phyloP scores from a whole-genome alignment of 2,113 vertebrate genomes.

The Brachyhypopomus occidentalis region DNA sequence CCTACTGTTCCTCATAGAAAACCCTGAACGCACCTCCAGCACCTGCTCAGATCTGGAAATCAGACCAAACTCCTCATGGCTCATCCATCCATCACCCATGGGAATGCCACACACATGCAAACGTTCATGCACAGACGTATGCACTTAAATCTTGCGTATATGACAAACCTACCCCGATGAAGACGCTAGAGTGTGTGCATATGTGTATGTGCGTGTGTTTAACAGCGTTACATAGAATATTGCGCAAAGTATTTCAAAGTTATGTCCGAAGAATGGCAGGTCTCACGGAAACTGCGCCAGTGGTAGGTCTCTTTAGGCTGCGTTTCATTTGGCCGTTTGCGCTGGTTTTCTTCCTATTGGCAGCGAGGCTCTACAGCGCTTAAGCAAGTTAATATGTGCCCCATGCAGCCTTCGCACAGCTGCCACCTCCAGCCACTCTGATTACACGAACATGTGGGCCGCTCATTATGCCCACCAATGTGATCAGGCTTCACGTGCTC shows the following conservation, averaged over 20 bases:
- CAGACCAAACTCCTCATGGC: neutral
- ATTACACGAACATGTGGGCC: constrained; percentile 23
- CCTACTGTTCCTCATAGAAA: neutral
- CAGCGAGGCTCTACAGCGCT: constrained; percentile 1
- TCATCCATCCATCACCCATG: constrained; percentile 11
- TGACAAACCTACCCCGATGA: too few species aligned
- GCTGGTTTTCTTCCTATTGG: constrained; percentile 24
- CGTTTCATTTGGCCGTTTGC: constrained; percentile 11
- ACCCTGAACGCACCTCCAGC: neutral
- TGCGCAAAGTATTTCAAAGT: constrained; percentile 8
- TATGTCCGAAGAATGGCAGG: constrained; percentile 4
- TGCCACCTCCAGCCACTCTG: constrained; percentile 23
- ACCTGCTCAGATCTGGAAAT: constrained; percentile 16
- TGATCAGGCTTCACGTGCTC: constrained; percentile 41
- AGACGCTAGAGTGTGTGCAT: neutral
- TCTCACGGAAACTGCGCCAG: constrained; percentile 13
- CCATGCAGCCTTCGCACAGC: constrained; percentile 36
- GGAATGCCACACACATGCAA: constrained; percentile 10
- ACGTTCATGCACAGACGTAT: neutral
- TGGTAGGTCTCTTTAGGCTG: constrained; percentile 31
- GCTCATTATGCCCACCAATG: constrained; percentile 38
- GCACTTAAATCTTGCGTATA: neutral
- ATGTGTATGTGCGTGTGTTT: neutral
- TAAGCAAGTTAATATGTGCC: constrained; percentile 32
- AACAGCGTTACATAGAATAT: neutral